Percentiles rank a stretch among this genome's conserved stretches.
These are phyloP conservation scores for Myxocyprinus asiaticus DNA, from an alignment of 2,113 vertebrate genomes.

Conservation along the genomic window DNA sequence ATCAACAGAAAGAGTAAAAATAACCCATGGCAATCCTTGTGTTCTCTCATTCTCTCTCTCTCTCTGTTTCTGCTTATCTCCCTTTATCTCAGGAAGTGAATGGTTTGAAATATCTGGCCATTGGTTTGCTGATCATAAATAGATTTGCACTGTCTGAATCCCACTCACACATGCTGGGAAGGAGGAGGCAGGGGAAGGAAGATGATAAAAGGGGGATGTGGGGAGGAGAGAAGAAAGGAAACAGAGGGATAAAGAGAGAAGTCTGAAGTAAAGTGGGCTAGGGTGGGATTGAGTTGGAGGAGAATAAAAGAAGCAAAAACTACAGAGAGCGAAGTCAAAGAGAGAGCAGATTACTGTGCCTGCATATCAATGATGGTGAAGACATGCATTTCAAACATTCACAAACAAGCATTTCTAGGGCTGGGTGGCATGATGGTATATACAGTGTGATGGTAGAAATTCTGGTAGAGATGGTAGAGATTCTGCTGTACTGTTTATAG, in stretches of 20 bases:
- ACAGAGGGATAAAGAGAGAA: background rate
- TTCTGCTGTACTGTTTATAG: no score
- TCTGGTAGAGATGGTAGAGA: no score
- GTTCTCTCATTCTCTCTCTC: slow-evolving; percentile 9
- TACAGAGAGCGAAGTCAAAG: background rate
- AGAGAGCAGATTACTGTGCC: background rate
- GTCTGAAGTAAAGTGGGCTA: slow-evolving; percentile 31
- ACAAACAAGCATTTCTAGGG: no score
- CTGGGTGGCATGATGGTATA: no score
- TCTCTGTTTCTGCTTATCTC: slow-evolving; percentile 8
- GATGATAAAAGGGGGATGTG: slow-evolving; percentile 15
- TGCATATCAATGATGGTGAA: slow-evolving; percentile 4
- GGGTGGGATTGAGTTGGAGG: slow-evolving; percentile 16
- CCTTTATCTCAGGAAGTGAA: slow-evolving; percentile 47
- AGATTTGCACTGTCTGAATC: slow-evolving; percentile 51
- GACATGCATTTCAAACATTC: background rate
- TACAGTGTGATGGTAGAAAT: no score
- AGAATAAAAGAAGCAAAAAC: slow-evolving; percentile 40
- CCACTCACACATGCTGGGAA: background rate
- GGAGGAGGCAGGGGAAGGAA: slow-evolving; percentile 3
- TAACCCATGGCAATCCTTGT: slow-evolving; percentile 34
- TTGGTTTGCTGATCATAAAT: slow-evolving; percentile 68
- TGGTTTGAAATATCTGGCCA: slow-evolving; percentile 61
- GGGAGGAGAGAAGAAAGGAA: slow-evolving; percentile 21
- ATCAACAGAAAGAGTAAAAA: slow-evolving; percentile 44